Conservation (phyloP, 2,888 invertebrate genomes). For the Troglohyphantes excavatus region DNA sequence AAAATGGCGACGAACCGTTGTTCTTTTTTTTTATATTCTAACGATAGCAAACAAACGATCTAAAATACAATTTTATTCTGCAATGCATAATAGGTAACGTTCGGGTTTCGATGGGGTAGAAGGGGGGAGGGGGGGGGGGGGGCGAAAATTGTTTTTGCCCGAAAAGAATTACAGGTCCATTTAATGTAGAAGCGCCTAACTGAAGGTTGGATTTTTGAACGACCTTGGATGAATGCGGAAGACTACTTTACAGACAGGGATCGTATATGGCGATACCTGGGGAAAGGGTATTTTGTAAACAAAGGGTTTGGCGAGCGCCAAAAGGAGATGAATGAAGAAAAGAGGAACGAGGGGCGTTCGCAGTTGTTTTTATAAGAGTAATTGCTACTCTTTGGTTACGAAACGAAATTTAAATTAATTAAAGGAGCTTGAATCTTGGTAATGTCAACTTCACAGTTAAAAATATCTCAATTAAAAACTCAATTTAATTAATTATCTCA, state of each 20-base stretch:
- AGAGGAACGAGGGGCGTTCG: no score
- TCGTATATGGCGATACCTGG: conserved; percentile 22
- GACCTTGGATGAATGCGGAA: conserved; percentile 69
- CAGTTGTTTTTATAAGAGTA: no score
- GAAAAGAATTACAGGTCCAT: background rate
- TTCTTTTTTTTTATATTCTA: background rate
- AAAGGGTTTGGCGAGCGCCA: conserved; percentile 55
- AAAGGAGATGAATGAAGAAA: background rate
- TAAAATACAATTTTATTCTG: background rate
- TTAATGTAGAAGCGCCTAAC: conserved; percentile 31
- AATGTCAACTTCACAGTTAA: no score
- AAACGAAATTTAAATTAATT: no score
- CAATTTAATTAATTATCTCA: no score
- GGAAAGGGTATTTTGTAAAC: conserved; percentile 29
- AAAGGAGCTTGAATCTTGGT: no score
- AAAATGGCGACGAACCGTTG: background rate
- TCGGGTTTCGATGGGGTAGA: background rate
- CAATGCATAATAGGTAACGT: background rate
- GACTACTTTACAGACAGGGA: conserved; percentile 53
- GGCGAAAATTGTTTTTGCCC: background rate
- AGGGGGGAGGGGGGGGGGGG: background rate
- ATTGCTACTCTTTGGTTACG: no score
- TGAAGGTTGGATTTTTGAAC: conserved; percentile 50
- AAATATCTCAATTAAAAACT: no score
- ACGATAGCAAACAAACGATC: background rate